Conservation (phyloP, 2,888 invertebrate species). For the Apotomis betuletana region DNA sequence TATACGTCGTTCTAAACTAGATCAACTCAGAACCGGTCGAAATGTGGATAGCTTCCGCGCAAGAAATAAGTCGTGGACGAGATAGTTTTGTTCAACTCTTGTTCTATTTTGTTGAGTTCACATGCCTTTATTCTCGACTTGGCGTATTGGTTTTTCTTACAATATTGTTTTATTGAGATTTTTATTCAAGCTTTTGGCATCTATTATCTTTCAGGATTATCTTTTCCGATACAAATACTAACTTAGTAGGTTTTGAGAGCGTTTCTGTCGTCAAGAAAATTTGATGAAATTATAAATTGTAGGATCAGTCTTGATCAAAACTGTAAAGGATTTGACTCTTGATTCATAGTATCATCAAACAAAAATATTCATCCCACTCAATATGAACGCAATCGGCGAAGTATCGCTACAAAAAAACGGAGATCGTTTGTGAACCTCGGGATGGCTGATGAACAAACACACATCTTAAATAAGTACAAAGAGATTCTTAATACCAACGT, state of each 20-base stretch:
- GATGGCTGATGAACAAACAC: no score
- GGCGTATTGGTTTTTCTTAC: slow-evolving; percentile 65
- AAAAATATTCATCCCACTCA: no score
- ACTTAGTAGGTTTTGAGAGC: no score
- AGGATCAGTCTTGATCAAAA: no score
- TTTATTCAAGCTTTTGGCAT: slow-evolving; percentile 49
- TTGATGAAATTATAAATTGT: no score
- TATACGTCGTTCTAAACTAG: slow-evolving; percentile 23
- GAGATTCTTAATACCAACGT: background rate
- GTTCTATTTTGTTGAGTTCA: slow-evolving; percentile 68
- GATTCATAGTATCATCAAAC: no score
- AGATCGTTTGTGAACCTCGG: no score
- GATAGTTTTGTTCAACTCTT: slow-evolving; percentile 60
- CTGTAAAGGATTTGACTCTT: no score
- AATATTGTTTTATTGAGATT: slow-evolving; percentile 61
- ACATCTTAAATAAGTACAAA: no score
- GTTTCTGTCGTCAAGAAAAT: no score
- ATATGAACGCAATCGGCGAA: no score
- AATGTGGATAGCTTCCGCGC: slow-evolving; percentile 75
- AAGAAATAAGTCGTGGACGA: slow-evolving; percentile 70
- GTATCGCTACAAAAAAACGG: no score
- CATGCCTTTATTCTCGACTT: slow-evolving; percentile 65
- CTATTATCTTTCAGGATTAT: slow-evolving; percentile 13
- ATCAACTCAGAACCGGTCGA: slow-evolving; percentile 56
- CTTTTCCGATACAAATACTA: background rate